phyloP scores from a whole-genome alignment of 2,888 invertebrate genomes.

The Mechanitis mazaeus region DNA sequence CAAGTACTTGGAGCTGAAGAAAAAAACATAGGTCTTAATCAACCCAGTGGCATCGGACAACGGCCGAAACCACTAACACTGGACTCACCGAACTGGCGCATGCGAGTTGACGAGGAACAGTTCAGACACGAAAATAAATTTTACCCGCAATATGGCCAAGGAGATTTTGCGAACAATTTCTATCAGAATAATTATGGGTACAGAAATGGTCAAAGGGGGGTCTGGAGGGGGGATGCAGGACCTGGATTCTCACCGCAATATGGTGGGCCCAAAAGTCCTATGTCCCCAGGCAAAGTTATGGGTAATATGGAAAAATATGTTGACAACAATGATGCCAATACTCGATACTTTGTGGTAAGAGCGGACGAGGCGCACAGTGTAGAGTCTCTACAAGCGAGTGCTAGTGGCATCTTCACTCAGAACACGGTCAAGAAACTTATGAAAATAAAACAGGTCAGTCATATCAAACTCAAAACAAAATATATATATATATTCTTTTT shows the following conservation, averaged over 20 bases:
- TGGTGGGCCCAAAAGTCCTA: slow-evolving; percentile 51
- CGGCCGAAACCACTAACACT: slow-evolving; percentile 82
- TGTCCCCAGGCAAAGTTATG: slow-evolving; percentile 59
- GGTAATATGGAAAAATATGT: slow-evolving; percentile 63
- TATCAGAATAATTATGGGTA: slow-evolving; percentile 46
- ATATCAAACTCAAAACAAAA: background rate
- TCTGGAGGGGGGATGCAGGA: slow-evolving; percentile 41
- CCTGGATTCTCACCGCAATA: slow-evolving; percentile 51
- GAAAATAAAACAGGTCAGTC: slow-evolving; percentile 74
- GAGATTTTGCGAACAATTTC: slow-evolving; percentile 43
- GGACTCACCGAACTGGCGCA: slow-evolving; percentile 71
- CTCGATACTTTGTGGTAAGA: slow-evolving; percentile 78
- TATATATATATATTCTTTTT: background rate
- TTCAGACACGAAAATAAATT: slow-evolving; percentile 43
- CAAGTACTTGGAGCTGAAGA: slow-evolving; percentile 84
- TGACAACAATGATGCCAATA: slow-evolving; percentile 38
- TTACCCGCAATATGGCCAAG: slow-evolving; percentile 44
- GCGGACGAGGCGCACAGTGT: slow-evolving; percentile 75
- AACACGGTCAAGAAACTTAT: slow-evolving; percentile 79
- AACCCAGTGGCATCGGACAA: slow-evolving; percentile 85
- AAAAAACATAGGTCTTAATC: slow-evolving; percentile 79
- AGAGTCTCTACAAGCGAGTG: slow-evolving; percentile 67
- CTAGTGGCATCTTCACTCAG: slow-evolving; percentile 73
- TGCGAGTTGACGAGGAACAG: slow-evolving; percentile 48
- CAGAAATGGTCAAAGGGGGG: slow-evolving; percentile 46